These are phyloP conservation scores for Trachelus troglodyta DNA, from an alignment of 2,888 invertebrate species.

Conservation along the genomic window DNA sequence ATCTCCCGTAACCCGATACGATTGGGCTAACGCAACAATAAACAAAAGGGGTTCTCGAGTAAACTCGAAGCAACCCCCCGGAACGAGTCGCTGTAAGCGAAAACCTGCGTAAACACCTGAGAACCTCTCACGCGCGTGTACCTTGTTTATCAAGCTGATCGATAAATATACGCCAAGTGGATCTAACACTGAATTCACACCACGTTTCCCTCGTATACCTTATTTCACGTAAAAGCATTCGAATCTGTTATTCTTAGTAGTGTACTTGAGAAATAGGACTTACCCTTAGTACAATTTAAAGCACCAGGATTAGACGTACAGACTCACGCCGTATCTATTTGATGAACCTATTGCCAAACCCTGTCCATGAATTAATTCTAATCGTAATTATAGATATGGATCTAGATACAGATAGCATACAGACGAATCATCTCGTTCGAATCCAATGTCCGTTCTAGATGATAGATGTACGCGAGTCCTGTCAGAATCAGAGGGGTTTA, in stretches of 20 bases:
- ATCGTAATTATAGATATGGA: background rate
- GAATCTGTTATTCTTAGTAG: background rate
- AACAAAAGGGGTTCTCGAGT: background rate
- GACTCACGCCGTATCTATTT: background rate
- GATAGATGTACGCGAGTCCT: background rate
- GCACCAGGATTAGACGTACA: background rate
- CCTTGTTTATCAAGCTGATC: background rate
- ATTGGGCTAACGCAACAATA: slow-evolving; percentile 1
- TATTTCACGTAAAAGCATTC: background rate
- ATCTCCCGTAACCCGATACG: background rate
- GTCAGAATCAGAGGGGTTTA: background rate
- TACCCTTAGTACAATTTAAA: background rate
- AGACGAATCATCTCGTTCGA: background rate
- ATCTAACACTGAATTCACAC: background rate
- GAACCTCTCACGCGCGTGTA: background rate
- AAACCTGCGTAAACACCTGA: background rate
- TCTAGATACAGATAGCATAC: background rate
- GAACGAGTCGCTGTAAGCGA: background rate
- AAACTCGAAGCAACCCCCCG: background rate
- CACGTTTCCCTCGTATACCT: background rate
- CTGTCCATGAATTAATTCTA: background rate
- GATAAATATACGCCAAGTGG: background rate
- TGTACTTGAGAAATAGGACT: background rate
- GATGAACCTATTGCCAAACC: background rate
- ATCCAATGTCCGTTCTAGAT: background rate